Evolutionary conservation across 2,888 invertebrate genomes (phyloP), one percentile per base, ranked within the genome.

Genomic region (Encarsia formosa): DNA sequence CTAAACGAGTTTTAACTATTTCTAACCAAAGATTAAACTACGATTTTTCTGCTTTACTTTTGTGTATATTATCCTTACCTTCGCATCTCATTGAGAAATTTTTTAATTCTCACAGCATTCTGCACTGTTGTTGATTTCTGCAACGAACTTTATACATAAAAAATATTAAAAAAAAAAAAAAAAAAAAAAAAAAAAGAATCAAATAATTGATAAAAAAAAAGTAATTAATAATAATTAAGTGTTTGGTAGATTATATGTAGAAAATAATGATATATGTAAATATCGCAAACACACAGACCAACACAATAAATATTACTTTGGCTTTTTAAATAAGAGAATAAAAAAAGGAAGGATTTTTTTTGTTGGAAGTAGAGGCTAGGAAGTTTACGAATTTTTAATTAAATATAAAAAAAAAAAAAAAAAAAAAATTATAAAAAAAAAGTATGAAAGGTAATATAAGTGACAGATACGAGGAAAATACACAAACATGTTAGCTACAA

Each of bases 401-500:
- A 37, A 53, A 47, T 47, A 46, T 48, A 45, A 37, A 42, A 43
- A 43, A 54, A 54, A 55, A 47, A 49, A 58, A 55, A 54, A 37
- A 53, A 47, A 45, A 46, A 50, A 45, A 37, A 42, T 46, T 40
- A 54, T 55, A 55, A 47, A 49, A 58, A 55, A 54, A 49, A 56
- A 57, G 55, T 52, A 58, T 55, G 57, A 59, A 49, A 50, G 54
- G 52, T 52, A 57, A 54, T 46, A 55, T 61, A 57, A 61, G 61
- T 60, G 60, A 60, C 63, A 64, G 64, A 69, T 69, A 71, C 68
- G 70, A 63, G 69, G 63, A 63, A 70, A 65, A 68, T 71, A 74
- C 71, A 74, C 72, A 74, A 71, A 73, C 66, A 71, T 67, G 73
- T 74, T 74, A 73, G 71, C 74, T 74, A 74, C 74, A 67, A 74